These are phyloP conservation scores for Drosophila burlai DNA, from an alignment of 1,140 invertebrate species.

Conservation along the genomic window DNA sequence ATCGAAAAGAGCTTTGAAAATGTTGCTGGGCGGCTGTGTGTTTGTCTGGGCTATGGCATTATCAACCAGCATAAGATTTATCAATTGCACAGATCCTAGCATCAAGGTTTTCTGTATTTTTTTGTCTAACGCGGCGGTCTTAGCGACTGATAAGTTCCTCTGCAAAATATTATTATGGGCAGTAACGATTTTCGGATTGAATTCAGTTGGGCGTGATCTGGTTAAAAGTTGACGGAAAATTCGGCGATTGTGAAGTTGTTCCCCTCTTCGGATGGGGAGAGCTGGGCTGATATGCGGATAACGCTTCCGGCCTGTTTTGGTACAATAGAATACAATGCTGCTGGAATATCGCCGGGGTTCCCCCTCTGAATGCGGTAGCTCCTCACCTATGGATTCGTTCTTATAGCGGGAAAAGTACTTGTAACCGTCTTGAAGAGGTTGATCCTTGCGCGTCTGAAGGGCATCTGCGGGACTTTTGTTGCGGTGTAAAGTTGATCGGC, in stretches of 20 bases:
- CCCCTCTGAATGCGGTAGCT: not conserved
- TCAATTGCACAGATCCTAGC: not conserved
- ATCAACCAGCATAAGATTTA: not conserved
- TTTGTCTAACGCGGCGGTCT: not conserved
- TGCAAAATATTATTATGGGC: constrained; percentile 1
- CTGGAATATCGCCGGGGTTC: not conserved
- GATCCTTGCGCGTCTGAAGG: not conserved
- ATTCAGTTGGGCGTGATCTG: not conserved
- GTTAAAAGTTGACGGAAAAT: not conserved
- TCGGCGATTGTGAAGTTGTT: not conserved
- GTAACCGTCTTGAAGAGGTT: not conserved
- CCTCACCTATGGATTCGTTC: not conserved
- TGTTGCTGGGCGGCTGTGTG: not conserved
- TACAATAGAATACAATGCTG: not conserved
- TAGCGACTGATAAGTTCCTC: not conserved
- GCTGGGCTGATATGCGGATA: not conserved
- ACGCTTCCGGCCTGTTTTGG: constrained; percentile 10
- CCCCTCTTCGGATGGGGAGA: too few species aligned
- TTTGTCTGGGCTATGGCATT: not conserved
- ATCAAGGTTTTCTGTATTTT: not conserved
- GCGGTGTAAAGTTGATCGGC: rapidly evolving
- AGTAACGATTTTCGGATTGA: not conserved
- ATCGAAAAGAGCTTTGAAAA: not conserved
- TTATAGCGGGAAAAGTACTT: not conserved
- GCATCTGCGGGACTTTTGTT: not conserved